Conservation (phyloP, 23 tunicate genomes). For the Trididemnum miniatum region DNA sequence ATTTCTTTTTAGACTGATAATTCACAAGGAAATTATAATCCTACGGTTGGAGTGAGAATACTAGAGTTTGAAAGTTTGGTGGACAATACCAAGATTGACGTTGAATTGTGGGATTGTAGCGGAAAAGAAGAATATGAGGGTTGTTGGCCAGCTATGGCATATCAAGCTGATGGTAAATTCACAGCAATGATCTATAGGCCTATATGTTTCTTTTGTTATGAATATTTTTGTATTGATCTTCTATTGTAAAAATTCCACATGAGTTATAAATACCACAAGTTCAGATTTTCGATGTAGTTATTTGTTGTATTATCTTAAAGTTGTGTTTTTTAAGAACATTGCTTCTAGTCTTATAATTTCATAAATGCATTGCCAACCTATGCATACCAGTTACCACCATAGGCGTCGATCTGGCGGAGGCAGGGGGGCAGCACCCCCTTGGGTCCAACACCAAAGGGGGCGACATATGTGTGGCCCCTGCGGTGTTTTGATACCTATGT, state of each 20-base stretch:
- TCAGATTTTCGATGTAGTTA: neutral
- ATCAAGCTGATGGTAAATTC: slow-evolving; percentile 74
- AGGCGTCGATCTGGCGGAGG: too few species aligned
- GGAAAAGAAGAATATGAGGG: slow-evolving; percentile 78
- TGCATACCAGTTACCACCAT: too few species aligned
- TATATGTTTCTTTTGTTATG: neutral
- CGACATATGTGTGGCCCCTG: too few species aligned
- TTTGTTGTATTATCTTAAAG: neutral
- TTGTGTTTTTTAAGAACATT: neutral
- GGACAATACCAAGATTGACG: slow-evolving; percentile 52
- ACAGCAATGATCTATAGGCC: neutral
- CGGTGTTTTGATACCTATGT: too few species aligned
- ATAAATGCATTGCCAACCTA: too few species aligned
- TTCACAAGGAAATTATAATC: slow-evolving; percentile 39
- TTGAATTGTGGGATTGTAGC: slow-evolving; percentile 96
- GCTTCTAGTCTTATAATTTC: too few species aligned
- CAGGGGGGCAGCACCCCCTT: too few species aligned
- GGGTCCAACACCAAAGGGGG: too few species aligned
- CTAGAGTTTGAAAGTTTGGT: slow-evolving; percentile 87
- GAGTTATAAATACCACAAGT: neutral
- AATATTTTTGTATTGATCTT: neutral
- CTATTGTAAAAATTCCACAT: neutral
- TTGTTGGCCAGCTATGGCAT: slow-evolving; percentile 95
- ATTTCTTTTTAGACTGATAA: slow-evolving; percentile 79
- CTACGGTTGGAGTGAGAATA: slow-evolving; percentile 87